Percentiles rank a stretch among this genome's conserved stretches.
Conservation (phyloP, 2,113 vertebrate species). For the Amia ocellicauda region DNA sequence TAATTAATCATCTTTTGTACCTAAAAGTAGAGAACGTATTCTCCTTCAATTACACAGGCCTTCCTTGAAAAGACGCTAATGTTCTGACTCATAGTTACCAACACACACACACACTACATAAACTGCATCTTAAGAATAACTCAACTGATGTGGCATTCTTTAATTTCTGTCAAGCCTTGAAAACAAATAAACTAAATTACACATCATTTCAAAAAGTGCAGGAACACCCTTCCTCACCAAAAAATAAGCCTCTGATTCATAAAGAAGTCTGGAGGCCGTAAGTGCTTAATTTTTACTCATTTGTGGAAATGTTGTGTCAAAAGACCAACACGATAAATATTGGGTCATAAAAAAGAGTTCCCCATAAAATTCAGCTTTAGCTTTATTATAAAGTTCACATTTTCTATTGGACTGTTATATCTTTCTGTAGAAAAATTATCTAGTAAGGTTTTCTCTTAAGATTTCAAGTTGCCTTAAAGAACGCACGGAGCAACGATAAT, state of each 20-base stretch:
- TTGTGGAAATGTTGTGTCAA: not conserved
- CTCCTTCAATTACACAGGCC: too few species aligned
- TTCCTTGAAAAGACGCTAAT: not conserved
- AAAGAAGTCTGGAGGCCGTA: not conserved
- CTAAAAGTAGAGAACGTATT: too few species aligned
- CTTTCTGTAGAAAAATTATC: too few species aligned
- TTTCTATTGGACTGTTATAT: not conserved
- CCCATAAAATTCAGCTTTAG: not conserved
- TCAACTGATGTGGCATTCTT: not conserved
- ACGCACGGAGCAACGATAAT: conserved; percentile 46
- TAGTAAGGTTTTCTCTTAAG: too few species aligned
- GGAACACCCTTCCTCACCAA: not conserved
- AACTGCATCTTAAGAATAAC: not conserved
- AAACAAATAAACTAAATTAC: conserved; percentile 6
- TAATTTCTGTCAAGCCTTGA: conserved; percentile 3
- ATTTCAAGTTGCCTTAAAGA: too few species aligned
- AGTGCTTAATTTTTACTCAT: not conserved
- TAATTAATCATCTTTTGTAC: too few species aligned
- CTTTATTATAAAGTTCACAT: not conserved
- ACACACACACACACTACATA: not conserved
- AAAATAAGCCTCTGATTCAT: not conserved
- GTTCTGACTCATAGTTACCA: not conserved
- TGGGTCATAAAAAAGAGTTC: not conserved
- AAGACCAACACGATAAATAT: not conserved
- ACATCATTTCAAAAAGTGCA: conserved; percentile 3